Evolutionary conservation across 2,888 invertebrate species (phyloP).

Genomic region (Trissolcus japonicus): DNA sequence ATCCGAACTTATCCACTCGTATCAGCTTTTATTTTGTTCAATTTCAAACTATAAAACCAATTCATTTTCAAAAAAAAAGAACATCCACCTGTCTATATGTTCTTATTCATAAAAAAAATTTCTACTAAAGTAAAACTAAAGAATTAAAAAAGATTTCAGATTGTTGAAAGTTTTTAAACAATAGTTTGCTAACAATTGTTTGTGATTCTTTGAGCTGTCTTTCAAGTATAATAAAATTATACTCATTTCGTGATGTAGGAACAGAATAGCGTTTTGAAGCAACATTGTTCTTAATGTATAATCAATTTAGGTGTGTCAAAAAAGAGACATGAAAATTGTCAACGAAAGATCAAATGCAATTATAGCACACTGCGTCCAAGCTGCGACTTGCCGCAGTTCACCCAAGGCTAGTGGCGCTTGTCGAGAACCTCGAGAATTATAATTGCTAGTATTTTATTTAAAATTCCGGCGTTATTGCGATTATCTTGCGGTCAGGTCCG

Average conservation of each 20-base stretch:
- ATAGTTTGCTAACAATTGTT: neutral
- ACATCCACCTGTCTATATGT: neutral
- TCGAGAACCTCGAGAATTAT: constrained; percentile 55
- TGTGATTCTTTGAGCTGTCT: neutral
- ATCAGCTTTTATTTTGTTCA: constrained; percentile 50
- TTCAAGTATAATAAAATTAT: constrained; percentile 4
- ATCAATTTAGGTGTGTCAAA: constrained; percentile 39
- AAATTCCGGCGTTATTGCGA: constrained; percentile 62
- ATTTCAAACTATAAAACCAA: constrained; percentile 11
- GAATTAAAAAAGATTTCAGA: too few relatives aligned
- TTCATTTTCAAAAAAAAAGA: neutral
- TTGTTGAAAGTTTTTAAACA: too few relatives aligned
- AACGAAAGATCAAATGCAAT: constrained; percentile 49
- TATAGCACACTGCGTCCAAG: constrained; percentile 30
- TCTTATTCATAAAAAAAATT: neutral
- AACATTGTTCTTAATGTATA: constrained; percentile 29
- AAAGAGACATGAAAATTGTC: constrained; percentile 19
- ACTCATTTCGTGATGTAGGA: neutral
- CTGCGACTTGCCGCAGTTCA: constrained; percentile 40
- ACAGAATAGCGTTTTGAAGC: constrained; percentile 6
- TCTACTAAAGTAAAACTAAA: too few relatives aligned
- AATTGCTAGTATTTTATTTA: constrained; percentile 65
- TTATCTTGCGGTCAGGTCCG: constrained; percentile 61
- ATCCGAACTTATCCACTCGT: constrained; percentile 34
- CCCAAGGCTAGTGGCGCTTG: constrained; percentile 31